A percentile compares a stretch with the other conserved stretches of the same genome.
These are phyloP conservation scores for Nibea albiflora DNA, from an alignment of 2,113 vertebrate species.

Conservation along the genomic window DNA sequence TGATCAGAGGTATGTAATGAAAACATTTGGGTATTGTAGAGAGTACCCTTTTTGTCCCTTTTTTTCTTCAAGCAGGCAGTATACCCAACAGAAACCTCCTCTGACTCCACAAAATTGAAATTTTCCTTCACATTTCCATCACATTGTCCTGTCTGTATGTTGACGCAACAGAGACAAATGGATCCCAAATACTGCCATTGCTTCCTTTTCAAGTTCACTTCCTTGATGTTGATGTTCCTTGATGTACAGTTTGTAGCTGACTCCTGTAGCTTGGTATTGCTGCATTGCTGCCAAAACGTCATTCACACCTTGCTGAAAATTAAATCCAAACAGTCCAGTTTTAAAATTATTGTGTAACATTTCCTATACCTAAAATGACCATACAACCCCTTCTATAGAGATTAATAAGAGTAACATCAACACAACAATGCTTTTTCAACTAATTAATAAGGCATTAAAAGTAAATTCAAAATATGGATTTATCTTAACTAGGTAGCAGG, in stretches of 20 bases:
- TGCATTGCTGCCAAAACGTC: slow-evolving; percentile 28
- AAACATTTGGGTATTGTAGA: too few species aligned
- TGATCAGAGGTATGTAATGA: slow-evolving; percentile 19
- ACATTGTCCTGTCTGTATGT: slow-evolving; percentile 30
- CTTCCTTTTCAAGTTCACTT: slow-evolving; percentile 40
- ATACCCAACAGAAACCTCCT: slow-evolving; percentile 2
- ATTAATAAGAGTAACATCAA: not conserved
- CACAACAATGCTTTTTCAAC: not conserved
- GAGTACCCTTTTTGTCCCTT: too few species aligned
- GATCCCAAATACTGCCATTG: slow-evolving; percentile 29
- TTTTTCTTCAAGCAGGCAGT: too few species aligned
- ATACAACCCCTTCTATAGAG: not conserved
- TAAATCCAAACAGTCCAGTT: slow-evolving; percentile 6
- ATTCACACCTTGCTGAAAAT: slow-evolving; percentile 36
- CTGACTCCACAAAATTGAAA: slow-evolving; percentile 36
- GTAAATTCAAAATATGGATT: slow-evolving; percentile 6
- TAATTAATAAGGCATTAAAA: slow-evolving; percentile 6
- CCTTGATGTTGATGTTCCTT: slow-evolving; percentile 40
- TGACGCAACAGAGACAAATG: slow-evolving; percentile 36
- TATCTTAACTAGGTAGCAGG: not conserved
- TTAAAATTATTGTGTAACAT: not conserved
- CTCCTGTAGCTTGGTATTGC: slow-evolving; percentile 34
- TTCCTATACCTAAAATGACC: not conserved
- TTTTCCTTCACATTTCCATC: slow-evolving; percentile 18
- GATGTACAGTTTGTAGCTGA: slow-evolving; percentile 26